Evolutionary conservation across 2,113 vertebrate species (phyloP), one percentile per base, ranked within the genome.

Genomic region (Ctenomys sociabilis): DNA sequence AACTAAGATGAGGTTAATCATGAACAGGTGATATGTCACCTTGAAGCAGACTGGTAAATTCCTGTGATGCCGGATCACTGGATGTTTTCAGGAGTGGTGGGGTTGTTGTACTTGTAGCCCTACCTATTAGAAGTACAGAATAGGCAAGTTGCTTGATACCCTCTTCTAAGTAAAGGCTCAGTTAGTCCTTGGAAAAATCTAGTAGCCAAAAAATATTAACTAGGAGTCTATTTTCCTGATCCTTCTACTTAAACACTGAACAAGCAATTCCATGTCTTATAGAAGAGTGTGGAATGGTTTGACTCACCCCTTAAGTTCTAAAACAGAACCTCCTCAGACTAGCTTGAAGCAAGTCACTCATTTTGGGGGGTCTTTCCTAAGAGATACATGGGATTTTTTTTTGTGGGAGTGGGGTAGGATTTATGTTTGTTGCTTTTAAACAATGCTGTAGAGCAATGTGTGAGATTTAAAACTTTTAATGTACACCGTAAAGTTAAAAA

Each of bases 11-110:
- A 93, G n/a, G 59, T 92, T 78, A 78, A 85, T 30, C 90, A 49
- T 94, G 73, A 88, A 73, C 43, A 96, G 30, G 85, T 84, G 40
- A 49, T 1, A 6, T 84, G 17, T 88, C 61, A 54, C 66, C 80
- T 88, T 57, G 73, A 84, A 77, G 59, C 82, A 86, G 88, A 61
- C 45, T 85, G 84, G 88, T 80, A 96, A 92, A 94, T 95, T 97
- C 93, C 49, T 88, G 0, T 12, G 72, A 83, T 70, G 26, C 61
- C 57, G 66, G 85, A 92, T 45, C 40, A 88, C 5, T 43, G 17
- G 52, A 68, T 64, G 26, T 90, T 91, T 88, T 87, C 66, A 30
- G 84, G 32, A 94, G 37, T 70, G 61, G 52, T 61, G 92, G 90
- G 17, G 45, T 80, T n/a, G 21, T 88, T 92, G 37, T 94, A 88